Conservation (phyloP, 2,113 vertebrate genomes). For the Indri indri region DNA sequence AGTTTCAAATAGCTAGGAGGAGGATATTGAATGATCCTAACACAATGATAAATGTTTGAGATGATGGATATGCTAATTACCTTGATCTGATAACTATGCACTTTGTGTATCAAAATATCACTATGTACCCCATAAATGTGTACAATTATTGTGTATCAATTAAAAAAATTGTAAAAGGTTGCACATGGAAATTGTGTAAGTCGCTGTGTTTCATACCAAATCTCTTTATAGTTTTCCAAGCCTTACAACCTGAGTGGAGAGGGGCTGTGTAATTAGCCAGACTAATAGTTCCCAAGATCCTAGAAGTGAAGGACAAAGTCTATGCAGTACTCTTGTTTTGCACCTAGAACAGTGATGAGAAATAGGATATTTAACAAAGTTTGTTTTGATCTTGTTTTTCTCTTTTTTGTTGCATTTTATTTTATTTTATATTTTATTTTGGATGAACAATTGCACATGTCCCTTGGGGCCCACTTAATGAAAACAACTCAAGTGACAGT, state of each 20-base stretch:
- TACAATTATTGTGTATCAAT: too few relatives aligned
- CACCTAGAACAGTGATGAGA: neutral
- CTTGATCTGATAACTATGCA: too few relatives aligned
- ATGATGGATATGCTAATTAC: too few relatives aligned
- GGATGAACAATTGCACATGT: neutral
- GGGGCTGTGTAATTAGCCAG: neutral
- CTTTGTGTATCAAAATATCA: too few relatives aligned
- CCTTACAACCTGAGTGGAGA: neutral
- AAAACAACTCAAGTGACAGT: neutral
- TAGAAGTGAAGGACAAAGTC: neutral
- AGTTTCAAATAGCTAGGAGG: too few relatives aligned
- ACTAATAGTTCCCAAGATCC: neutral
- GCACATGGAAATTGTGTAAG: neutral
- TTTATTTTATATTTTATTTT: neutral
- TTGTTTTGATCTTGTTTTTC: neutral
- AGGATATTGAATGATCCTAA: too few relatives aligned
- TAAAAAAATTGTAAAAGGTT: neutral
- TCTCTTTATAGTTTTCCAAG: neutral
- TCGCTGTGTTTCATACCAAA: neutral
- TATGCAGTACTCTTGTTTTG: neutral
- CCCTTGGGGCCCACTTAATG: neutral
- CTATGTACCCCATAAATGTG: too few relatives aligned
- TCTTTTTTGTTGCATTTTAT: neutral
- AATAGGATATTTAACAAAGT: neutral
- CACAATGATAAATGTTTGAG: too few relatives aligned